These are phyloP conservation scores for Neoitamus cyanurus DNA, from an alignment of 2,888 invertebrate genomes.

Conservation along the genomic window DNA sequence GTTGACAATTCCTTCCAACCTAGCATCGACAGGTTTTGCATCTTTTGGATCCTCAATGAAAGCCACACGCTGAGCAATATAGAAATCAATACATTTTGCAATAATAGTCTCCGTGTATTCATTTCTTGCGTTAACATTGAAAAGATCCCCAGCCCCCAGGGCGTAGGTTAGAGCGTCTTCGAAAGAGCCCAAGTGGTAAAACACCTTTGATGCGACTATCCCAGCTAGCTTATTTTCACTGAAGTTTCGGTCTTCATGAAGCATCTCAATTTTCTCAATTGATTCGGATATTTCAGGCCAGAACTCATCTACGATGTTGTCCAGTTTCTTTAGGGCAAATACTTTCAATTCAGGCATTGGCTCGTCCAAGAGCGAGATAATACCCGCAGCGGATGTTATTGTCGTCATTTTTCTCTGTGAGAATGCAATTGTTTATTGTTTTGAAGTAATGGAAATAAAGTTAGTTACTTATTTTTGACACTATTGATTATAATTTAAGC, in stretches of 20 bases:
- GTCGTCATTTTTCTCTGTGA: slow-evolving; percentile 64
- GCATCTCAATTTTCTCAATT: slow-evolving; percentile 95
- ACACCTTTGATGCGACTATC: slow-evolving; percentile 97
- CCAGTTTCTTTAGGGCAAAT: slow-evolving; percentile 91
- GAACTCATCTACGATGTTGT: slow-evolving; percentile 95
- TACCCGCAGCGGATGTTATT: slow-evolving; percentile 81
- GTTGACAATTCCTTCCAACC: slow-evolving; percentile 93
- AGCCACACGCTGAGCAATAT: slow-evolving; percentile 87
- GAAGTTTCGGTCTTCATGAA: slow-evolving; percentile 92
- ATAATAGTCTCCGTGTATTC: slow-evolving; percentile 98
- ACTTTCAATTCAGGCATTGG: slow-evolving; percentile 92
- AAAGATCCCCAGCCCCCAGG: slow-evolving; percentile 92
- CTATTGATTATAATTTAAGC: neutral
- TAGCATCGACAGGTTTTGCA: slow-evolving; percentile 79
- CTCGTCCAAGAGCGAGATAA: slow-evolving; percentile 95
- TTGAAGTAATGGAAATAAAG: neutral
- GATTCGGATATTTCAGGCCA: slow-evolving; percentile 99
- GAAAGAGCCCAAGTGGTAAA: slow-evolving; percentile 97
- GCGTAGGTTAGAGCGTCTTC: slow-evolving; percentile 98
- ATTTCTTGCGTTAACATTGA: slow-evolving; percentile 92
- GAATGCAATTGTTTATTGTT: neutral
- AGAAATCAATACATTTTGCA: slow-evolving; percentile 97
- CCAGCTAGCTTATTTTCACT: slow-evolving; percentile 93
- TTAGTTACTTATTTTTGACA: neutral
- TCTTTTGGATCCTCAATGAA: slow-evolving; percentile 76